Evolutionary conservation across 1,140 invertebrate species (phyloP).

Genomic region (Atta texana): DNA sequence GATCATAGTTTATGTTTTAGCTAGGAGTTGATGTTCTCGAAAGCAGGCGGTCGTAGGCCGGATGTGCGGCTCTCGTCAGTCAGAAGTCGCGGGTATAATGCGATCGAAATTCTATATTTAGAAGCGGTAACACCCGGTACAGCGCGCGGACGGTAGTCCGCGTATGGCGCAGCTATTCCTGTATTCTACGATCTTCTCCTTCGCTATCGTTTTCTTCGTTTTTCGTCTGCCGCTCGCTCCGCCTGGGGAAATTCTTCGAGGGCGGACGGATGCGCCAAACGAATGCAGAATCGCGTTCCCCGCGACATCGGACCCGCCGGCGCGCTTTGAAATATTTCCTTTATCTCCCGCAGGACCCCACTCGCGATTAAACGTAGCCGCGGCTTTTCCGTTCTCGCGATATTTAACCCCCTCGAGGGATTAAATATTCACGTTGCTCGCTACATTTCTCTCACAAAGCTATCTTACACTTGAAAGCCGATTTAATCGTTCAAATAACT

Average conservation of each 20-base stretch:
- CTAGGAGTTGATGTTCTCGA: constrained; percentile 19
- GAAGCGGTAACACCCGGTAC: constrained; percentile 62
- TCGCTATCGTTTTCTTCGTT: constrained; percentile 53
- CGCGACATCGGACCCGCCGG: constrained; percentile 5
- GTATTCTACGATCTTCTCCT: constrained; percentile 60
- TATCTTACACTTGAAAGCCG: background rate
- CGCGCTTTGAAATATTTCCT: constrained; percentile 46
- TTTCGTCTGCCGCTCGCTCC: constrained; percentile 69
- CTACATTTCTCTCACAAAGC: background rate
- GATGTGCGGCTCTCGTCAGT: constrained; percentile 63
- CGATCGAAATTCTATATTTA: constrained; percentile 79
- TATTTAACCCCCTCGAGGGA: constrained; percentile 15
- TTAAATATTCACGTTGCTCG: background rate
- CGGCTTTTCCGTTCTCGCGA: constrained; percentile 11
- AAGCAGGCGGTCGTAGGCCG: constrained; percentile 47
- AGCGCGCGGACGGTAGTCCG: constrained; percentile 48
- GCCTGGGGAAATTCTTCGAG: constrained; percentile 55
- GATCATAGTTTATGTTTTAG: background rate
- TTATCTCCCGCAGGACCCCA: constrained; percentile 8
- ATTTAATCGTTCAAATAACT: background rate
- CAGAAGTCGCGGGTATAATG: constrained; percentile 41
- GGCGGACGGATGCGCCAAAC: constrained; percentile 3
- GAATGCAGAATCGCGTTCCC: constrained; percentile 33
- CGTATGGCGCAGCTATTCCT: constrained; percentile 72
- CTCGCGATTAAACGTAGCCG: constrained; percentile 45